Base-by-base conservation (phyloP, 2,797 vertebrate species). In the Pachyuromys duprasi region DNA sequence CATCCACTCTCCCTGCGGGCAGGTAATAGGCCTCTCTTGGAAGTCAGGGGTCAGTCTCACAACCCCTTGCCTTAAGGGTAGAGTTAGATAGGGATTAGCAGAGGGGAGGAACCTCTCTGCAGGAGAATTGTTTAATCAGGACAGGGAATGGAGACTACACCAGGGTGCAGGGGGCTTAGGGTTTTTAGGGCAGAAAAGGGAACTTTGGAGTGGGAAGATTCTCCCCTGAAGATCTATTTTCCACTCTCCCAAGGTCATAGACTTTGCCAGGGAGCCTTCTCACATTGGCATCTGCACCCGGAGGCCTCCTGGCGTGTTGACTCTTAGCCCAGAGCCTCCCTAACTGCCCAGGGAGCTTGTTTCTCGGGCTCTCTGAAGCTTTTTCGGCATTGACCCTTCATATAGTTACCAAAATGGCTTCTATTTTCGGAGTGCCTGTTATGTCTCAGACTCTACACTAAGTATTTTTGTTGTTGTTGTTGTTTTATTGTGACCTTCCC, bases 401-500 rank as follows among this genome's bases (percentile, higher is more conserved):
- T 33, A n/a, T 24, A 76, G 33, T 62, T 57, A 67, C 39, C 28
- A 76, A 55, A 76, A 55, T 17, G 22, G 62, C 79, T 39, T 28
- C 63, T 92, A 20, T 95, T 45, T 55, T n/a, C 7, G 74, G 26
- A 89, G 33, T 20, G 57, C 67, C n/a, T 88, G 87, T 33, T 60
- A 9, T 39, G n/a, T 45, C 33, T 60, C 42, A 90, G 93, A 72
- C 22, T 80, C 72, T 63, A 8, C 42, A 36, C 62, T 86, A 75
- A 67, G 12, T 88, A 49, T 86, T 81, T 63, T 62, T 62, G 8
- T 22, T 42, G 20, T 74, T 75, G 12, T 45, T 39, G 42, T 12
- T 45, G 24, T 28, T 92, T 87, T 93, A 89, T 86, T 87, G 67
- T 70, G 53, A 60, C 36, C 57, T 69, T 96, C 78, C 88, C 39